Base-by-base conservation (phyloP, 2,797 vertebrate species). In the Nannoperca australis region DNA sequence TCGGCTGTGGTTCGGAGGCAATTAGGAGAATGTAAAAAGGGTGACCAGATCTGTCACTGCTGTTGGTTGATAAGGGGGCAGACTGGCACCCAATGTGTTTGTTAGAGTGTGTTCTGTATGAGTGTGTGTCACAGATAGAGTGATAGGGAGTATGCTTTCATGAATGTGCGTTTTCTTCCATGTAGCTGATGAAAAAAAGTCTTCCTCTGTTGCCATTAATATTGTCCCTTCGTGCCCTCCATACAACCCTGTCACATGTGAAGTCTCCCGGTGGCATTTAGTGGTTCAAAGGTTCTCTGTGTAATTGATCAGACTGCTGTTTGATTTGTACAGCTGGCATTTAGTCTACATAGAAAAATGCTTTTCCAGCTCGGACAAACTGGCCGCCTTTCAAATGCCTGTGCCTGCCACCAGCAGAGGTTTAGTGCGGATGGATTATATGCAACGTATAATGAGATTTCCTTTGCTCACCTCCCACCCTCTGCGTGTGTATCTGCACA, bases 241-340 rank as follows among this genome's bases (percentile, higher is more conserved):
- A 0, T 55, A 60, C 51, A 9, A 17, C 69, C 74, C 76, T 81
- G 78, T 90, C 83, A 76, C 79, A 75, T 77, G 79, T 79, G 70
- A 78, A 73, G 83, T 79, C 87, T 87, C 77, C 32, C n/a, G 71
- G 74, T 91, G 90, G 79, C 87, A 92, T 94, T 93, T 91, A 73
- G 78, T 38, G 71, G 87, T 91, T 93, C 88, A 85, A 85, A 88
- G 85, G 87, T 88, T 87, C 56, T 78, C 70, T 77, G 66, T 88
- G 85, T 90, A 93, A 93, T 91, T 93, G 90, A 93, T 94, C 88
- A 82, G 70, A 40, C 78, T 72, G 66, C 63, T 83, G 83, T 90
- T 91, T 93, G 92, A 92, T 93, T 86, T 89, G 74, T 75, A 68
- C 75, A 34, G 70, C 61, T 90, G 90, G 81, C 90, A 91, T 94